Percentiles rank a stretch among this genome's conserved stretches.
Conservation (phyloP, 2,797 vertebrate species). For the Argyrosomus regius region DNA sequence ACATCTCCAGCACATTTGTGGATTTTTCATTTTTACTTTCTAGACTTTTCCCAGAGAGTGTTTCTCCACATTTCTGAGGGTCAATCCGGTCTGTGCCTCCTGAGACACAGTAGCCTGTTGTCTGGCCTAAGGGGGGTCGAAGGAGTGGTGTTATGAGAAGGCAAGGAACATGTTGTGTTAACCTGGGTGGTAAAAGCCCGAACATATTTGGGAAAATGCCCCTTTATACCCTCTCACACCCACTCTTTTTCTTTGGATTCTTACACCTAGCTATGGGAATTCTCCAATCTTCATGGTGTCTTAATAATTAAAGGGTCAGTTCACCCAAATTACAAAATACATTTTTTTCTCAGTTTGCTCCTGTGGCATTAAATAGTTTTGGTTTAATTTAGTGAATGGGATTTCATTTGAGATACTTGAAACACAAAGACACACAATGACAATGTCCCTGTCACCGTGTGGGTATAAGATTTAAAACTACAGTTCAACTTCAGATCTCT, state of each 20-base stretch:
- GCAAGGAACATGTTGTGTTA: constrained; percentile 80
- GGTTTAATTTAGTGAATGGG: neutral
- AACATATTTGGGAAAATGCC: constrained; percentile 78
- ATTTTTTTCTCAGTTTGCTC: neutral
- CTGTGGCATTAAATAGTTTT: neutral
- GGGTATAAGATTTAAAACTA: neutral
- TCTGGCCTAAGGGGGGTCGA: constrained; percentile 64
- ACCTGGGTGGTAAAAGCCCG: constrained; percentile 80
- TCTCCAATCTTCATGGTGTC: constrained; percentile 6
- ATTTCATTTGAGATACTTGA: neutral
- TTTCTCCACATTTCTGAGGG: constrained; percentile 49
- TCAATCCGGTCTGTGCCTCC: constrained; percentile 59
- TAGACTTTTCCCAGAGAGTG: constrained; percentile 62
- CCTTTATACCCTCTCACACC: constrained; percentile 67
- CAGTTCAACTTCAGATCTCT: neutral
- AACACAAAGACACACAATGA: neutral
- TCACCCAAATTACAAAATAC: neutral
- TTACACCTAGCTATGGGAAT: constrained; percentile 34
- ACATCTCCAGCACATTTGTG: constrained; percentile 9
- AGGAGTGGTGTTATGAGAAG: constrained; percentile 77
- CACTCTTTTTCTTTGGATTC: constrained; percentile 28
- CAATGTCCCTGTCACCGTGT: neutral
- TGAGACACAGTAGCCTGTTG: constrained; percentile 82
- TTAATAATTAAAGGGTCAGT: constrained; percentile 1
- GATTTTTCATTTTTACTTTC: constrained; percentile 45